Evolutionary conservation across 2,888 invertebrate genomes (phyloP), one percentile per base, ranked within the genome.

Genomic region (Drosophila mimica): DNA sequence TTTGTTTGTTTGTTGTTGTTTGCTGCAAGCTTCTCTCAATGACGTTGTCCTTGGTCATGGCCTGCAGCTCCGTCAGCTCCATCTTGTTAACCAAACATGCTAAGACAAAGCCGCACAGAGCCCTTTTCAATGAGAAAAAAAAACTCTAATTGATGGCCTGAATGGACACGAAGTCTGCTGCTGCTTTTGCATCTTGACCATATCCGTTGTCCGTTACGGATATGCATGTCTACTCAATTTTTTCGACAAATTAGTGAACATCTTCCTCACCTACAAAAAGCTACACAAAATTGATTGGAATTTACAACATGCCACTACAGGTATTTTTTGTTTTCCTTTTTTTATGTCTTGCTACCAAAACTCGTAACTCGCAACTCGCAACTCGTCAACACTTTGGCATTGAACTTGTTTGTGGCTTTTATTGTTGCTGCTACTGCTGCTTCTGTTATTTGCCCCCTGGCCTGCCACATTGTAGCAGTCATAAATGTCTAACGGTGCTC

Each of bases 81-180:
- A 91, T 91, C 91, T 90, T 88, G 85, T 81, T 92, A 91, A 85
- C 88, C 91, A 85, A 91, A 91, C 92, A 91, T 81, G 75, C 77
- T 80, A 91, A 91, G 91, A 92, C 91, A 91, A 85, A 90, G 83
- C 89, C 88, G 79, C 84, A 89, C 66, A 77, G 73, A 72, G 54
- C 46, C 38, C 20, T 64, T 66, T 51, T 51, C 52, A n/a, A 61
- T 56, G 56, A 65, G 56, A 46, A 51, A 64, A 61, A 74, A 74
- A 73, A 69, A 51, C 34, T 74, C 76, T 87, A 83, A 82, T 87
- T 89, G 85, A 89, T 76, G 69, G 74, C 70, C 82, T 54, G 52
- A 63, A 64, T 56, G 71, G 25, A 63, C 59, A 63, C 67, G 25
- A 53, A 61, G 66, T 46, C 70, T 69, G 59, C 52, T 60, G 53